Conservation (phyloP, 2,113 vertebrate species). For the Aythya baeri region DNA sequence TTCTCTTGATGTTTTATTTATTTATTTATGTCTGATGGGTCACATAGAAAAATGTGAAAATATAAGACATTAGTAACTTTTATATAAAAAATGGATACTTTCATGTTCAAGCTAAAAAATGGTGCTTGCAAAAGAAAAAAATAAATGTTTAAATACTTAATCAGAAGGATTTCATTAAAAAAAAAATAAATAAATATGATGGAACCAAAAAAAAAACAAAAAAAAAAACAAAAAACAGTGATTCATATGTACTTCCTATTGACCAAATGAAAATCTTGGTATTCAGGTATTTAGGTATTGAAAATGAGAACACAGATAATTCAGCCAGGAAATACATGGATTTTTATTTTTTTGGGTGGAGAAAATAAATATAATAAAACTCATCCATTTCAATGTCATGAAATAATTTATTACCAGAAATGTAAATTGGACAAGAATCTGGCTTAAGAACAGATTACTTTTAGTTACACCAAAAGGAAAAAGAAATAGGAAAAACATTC, state of each 20-base stretch:
- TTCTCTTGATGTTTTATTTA: background rate
- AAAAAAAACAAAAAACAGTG: background rate
- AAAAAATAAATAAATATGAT: background rate
- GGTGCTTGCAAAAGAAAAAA: background rate
- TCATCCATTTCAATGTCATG: background rate
- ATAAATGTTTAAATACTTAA: background rate
- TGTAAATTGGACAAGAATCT: background rate
- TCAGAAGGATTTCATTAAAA: background rate
- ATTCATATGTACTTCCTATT: too few relatives aligned
- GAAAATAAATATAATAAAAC: background rate
- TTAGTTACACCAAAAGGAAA: background rate
- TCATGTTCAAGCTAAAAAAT: background rate
- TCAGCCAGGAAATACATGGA: fast-evolving
- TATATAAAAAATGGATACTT: background rate
- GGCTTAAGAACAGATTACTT: background rate
- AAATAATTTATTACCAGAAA: background rate
- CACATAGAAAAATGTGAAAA: background rate
- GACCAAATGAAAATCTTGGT: too few relatives aligned
- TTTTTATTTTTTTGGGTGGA: background rate
- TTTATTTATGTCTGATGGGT: background rate
- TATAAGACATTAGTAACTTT: background rate
- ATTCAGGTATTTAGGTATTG: background rate
- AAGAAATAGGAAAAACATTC: background rate
- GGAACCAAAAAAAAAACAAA: background rate
- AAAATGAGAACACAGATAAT: background rate